A percentile compares a stretch with the other conserved stretches of the same genome.
These are phyloP conservation scores for Protonemura montana DNA, from an alignment of 2,888 invertebrate species.

Conservation along the genomic window DNA sequence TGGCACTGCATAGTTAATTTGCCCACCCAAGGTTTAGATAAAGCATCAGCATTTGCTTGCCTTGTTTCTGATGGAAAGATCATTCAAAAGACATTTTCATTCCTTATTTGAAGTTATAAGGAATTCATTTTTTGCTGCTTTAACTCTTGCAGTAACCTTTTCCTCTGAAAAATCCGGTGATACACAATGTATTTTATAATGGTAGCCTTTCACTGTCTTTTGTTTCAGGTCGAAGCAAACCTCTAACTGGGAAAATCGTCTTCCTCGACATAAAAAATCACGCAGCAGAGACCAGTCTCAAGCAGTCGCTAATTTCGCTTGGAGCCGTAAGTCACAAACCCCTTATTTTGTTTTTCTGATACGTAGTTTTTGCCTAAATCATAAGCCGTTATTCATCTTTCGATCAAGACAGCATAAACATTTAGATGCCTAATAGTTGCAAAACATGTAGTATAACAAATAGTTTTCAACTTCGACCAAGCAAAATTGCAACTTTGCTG, in stretches of 20 bases:
- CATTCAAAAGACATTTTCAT: not conserved
- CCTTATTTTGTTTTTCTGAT: no score
- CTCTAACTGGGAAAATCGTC: conserved; percentile 73
- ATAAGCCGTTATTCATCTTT: no score
- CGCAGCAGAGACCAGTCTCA: conserved; percentile 69
- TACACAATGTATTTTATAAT: not conserved
- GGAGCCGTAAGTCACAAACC: conserved; percentile 70
- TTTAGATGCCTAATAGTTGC: no score
- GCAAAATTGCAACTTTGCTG: no score
- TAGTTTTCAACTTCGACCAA: no score
- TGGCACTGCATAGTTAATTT: not conserved
- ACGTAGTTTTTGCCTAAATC: no score
- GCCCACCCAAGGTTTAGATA: not conserved
- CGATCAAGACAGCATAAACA: no score
- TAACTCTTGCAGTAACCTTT: no score
- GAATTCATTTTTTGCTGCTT: no score
- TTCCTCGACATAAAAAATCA: conserved; percentile 80
- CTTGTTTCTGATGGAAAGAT: not conserved
- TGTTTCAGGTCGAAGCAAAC: conserved; percentile 59
- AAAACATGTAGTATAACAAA: no score
- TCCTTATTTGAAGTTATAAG: no score
- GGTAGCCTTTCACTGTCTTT: not conserved
- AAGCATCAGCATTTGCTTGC: not conserved
- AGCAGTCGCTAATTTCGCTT: conserved; percentile 73
- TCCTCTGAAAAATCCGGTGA: not conserved